A percentile compares a stretch with the other conserved stretches of the same genome.
These are phyloP conservation scores for Drosophila heteroneura DNA, from an alignment of 2,888 invertebrate species.

Conservation along the genomic window DNA sequence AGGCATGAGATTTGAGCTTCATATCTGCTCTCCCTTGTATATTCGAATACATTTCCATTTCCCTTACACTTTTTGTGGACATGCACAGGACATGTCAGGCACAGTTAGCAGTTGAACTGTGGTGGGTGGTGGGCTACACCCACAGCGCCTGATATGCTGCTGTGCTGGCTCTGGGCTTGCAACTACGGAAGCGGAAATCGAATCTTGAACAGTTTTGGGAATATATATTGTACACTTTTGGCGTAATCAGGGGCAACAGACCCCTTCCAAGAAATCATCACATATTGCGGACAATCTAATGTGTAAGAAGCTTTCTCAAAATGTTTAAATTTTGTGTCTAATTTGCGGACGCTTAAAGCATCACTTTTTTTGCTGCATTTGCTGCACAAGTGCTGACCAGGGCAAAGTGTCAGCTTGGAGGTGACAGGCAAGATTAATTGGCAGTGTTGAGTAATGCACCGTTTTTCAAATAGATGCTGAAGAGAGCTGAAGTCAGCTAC, in stretches of 20 bases:
- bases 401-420: constrained; percentile 50
- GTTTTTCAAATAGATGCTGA: constrained; percentile 22
- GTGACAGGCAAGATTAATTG: constrained; percentile 51
- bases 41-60: constrained; percentile 45
- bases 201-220: constrained; percentile 70
- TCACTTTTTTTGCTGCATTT: constrained; percentile 9
- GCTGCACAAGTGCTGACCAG: constrained; percentile 48
- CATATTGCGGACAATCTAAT: constrained; percentile 70
- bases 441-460: constrained; percentile 43
- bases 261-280: constrained; percentile 25
- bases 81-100: constrained; percentile 52
- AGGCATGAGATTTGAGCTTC: constrained; percentile 52
- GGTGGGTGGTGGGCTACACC: constrained; percentile 30
- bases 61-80: constrained; percentile 28
- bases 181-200: constrained; percentile 79
- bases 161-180: constrained; percentile 63
- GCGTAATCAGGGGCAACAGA: constrained; percentile 29
- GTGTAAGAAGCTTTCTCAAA: constrained; percentile 62
- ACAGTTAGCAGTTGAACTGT: constrained; percentile 19
- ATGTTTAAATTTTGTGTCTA: constrained; percentile 68
- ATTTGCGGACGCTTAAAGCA: constrained; percentile 46
- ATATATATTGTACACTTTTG: constrained; percentile 45
- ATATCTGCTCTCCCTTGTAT: background rate
- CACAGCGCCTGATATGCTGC: constrained; percentile 47
- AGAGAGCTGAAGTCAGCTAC: constrained; percentile 17